phyloP scores from a whole-genome alignment of 2,113 vertebrate genomes.

The Pristiophorus japonicus region DNA sequence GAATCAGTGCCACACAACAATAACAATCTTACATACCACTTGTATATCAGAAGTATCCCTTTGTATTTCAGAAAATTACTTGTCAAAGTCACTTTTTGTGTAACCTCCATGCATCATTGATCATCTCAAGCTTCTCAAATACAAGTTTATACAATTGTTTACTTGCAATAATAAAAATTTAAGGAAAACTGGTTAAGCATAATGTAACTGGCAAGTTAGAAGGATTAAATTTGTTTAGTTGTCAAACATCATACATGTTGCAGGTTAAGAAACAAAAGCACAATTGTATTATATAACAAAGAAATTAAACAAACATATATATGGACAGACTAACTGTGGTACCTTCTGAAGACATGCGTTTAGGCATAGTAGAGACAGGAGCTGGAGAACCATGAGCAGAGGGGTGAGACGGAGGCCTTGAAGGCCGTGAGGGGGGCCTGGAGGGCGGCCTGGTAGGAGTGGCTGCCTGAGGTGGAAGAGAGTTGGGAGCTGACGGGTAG shows the following conservation, averaged over 20 bases:
- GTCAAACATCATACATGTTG: background rate
- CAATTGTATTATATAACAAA: constrained; percentile 44
- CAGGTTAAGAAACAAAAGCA: background rate
- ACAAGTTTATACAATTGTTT: background rate
- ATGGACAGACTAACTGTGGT: constrained; percentile 72
- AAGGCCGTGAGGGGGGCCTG: constrained; percentile 98
- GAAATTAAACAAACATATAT: constrained; percentile 57
- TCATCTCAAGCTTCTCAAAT: background rate
- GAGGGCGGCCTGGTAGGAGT: constrained; percentile 96
- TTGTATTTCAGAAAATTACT: background rate
- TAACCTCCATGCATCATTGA: too few species aligned
- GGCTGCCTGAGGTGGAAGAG: constrained; percentile 94
- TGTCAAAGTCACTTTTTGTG: background rate
- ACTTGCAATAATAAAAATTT: background rate
- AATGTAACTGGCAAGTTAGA: background rate
- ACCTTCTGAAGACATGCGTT: constrained; percentile 99
- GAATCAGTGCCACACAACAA: background rate
- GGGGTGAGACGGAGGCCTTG: constrained; percentile 96
- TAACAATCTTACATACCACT: background rate
- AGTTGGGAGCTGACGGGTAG: constrained; percentile 97
- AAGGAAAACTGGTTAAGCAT: background rate
- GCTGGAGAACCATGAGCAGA: constrained; percentile 92
- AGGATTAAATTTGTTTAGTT: background rate
- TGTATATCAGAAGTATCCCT: background rate
- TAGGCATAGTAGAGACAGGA: constrained; percentile 91